Percentiles rank a stretch among this genome's conserved stretches.
These are phyloP conservation scores for Falco rusticolus DNA, from an alignment of 2,797 vertebrate species.

Conservation along the genomic window DNA sequence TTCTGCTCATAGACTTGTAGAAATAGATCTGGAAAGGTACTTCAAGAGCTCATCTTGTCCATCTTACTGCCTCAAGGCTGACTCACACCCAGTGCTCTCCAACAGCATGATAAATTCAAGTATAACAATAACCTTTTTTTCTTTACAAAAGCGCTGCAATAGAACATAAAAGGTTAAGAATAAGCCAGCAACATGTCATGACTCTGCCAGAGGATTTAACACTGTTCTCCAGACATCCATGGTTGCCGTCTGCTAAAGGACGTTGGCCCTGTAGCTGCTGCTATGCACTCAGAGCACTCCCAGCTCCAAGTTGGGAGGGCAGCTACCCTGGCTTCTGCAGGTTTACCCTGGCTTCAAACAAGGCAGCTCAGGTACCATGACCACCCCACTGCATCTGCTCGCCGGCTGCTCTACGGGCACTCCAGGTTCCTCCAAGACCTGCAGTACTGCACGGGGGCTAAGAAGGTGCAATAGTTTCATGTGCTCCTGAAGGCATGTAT, in stretches of 20 bases:
- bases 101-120: slow-evolving; percentile 13
- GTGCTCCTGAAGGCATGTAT: accelerated
- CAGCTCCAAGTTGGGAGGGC: background rate
- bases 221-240: background rate
- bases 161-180: slow-evolving; percentile 33
- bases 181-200: background rate
- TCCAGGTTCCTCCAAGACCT: background rate
- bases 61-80: slow-evolving; percentile 40
- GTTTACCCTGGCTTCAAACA: background rate
- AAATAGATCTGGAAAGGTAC: slow-evolving; percentile 56
- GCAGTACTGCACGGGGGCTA: accelerated
- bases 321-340: background rate
- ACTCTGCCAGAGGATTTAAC: background rate
- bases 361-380: background rate
- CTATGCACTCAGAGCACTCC: background rate
- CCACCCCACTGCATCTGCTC: background rate
- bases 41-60: slow-evolving; percentile 47
- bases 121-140: background rate
- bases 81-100: slow-evolving; percentile 21
- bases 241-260: background rate
- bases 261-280: background rate
- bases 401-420: background rate
- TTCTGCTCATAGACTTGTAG: slow-evolving; percentile 43
- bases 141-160: background rate
- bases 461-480: accelerated